phyloP scores from a whole-genome alignment of 1,140 invertebrate species.

The Dinothrombium tinctorium region DNA sequence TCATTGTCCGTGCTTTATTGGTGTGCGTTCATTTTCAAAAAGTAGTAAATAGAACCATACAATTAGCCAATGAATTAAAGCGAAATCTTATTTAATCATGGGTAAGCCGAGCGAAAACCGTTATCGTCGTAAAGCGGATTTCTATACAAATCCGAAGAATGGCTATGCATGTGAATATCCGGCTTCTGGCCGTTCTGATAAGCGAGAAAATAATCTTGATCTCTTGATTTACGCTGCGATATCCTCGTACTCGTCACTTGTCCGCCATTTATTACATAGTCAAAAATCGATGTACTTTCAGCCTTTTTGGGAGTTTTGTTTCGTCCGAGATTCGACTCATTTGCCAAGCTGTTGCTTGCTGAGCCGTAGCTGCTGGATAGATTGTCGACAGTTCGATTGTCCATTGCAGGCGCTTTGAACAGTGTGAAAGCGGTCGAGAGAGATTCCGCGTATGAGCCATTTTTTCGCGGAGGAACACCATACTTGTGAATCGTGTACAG shows the following conservation, averaged over 20 bases:
- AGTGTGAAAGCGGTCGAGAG: constrained; percentile 13
- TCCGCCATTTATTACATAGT: constrained; percentile 5
- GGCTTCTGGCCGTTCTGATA: background rate
- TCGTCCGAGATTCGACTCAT: background rate
- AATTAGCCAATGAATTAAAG: no score
- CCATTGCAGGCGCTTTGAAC: constrained; percentile 5
- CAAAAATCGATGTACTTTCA: background rate
- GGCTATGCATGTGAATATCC: background rate
- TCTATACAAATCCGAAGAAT: background rate
- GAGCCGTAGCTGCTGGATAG: constrained; percentile 5
- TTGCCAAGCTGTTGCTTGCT: background rate
- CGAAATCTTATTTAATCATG: no score
- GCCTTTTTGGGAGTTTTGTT: background rate
- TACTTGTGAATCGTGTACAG: constrained; percentile 12
- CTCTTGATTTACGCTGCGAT: background rate
- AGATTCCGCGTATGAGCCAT: constrained; percentile 13
- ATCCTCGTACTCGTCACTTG: background rate
- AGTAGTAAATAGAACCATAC: no score
- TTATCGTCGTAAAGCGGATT: constrained; percentile 11
- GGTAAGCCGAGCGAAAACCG: constrained; percentile 12
- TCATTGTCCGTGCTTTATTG: no score
- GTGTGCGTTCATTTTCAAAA: no score
- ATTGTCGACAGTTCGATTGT: background rate
- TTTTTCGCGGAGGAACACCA: constrained; percentile 6
- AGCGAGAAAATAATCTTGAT: background rate